Conservation (phyloP, 2,113 vertebrate genomes). For the Bettongia penicillata region DNA sequence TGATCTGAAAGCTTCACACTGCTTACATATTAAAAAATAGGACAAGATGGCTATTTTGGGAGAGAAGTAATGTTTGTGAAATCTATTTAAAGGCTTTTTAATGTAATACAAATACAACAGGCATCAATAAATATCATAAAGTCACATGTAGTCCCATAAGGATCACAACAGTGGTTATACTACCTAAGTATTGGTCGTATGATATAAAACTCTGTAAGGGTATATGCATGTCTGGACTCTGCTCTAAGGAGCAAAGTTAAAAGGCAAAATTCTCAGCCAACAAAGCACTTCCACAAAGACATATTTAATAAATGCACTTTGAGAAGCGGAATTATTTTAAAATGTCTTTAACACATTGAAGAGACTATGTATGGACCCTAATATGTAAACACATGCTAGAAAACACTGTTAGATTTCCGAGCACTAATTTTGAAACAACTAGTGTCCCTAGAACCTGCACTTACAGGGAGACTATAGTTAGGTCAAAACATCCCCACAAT, state of each 20-base stretch:
- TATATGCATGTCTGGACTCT: background rate
- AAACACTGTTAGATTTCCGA: background rate
- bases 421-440: background rate
- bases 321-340: background rate
- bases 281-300: background rate
- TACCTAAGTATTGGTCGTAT: background rate
- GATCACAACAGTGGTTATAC: conserved; percentile 1
- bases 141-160: conserved; percentile 1
- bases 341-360: conserved; percentile 5
- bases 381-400: background rate
- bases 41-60: background rate
- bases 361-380: background rate
- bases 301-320: conserved; percentile 34
- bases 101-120: conserved; percentile 27
- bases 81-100: background rate
- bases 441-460: background rate
- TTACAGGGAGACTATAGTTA: background rate
- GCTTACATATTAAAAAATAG: background rate
- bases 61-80: background rate
- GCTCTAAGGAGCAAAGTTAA: background rate
- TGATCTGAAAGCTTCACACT: background rate
- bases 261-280: conserved; percentile 10
- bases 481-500: background rate
- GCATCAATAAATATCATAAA: conserved; percentile 21
- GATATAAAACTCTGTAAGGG: conserved; percentile 11